A percentile compares a stretch with the other conserved stretches of the same genome.
These are phyloP conservation scores for Drosophila lowei DNA, from an alignment of 1,140 invertebrate genomes.

Conservation along the genomic window DNA sequence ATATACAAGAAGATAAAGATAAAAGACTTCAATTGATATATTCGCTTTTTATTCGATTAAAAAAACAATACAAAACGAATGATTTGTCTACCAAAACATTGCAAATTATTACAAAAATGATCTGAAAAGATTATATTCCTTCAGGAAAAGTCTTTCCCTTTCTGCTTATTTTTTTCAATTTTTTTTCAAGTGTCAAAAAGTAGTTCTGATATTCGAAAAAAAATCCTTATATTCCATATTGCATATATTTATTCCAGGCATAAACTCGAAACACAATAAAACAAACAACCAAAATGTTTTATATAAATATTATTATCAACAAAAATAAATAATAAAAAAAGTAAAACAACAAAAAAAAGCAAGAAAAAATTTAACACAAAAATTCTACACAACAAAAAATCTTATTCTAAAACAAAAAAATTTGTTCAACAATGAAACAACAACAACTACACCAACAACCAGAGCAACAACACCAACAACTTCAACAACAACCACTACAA, in stretches of 20 bases:
- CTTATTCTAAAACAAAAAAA: slow-evolving; percentile 25
- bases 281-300: slow-evolving; percentile 67
- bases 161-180: slow-evolving; percentile 30
- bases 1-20: background rate
- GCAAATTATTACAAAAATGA: no score
- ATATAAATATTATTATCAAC: slow-evolving; percentile 63
- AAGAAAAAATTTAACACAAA: slow-evolving; percentile 32
- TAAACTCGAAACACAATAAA: slow-evolving; percentile 66
- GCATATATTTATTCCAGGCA: slow-evolving; percentile 47
- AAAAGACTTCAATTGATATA: no score
- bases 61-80: no score
- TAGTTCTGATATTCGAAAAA: slow-evolving; percentile 25
- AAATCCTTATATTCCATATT: background rate
- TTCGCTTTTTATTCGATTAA: no score
- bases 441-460: slow-evolving; percentile 40
- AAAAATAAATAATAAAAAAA: slow-evolving; percentile 15
- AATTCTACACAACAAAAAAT: slow-evolving; percentile 16
- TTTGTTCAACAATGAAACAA: slow-evolving; percentile 60
- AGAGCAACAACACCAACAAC: slow-evolving; percentile 37
- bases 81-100: no score
- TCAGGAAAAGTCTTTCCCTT: no score
- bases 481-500: slow-evolving; percentile 18
- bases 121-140: no score
- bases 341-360: slow-evolving; percentile 20
- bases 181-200: slow-evolving; percentile 36